Conservation (phyloP, 2,113 vertebrate species). For the Rhinopomastus cyanomelas region DNA sequence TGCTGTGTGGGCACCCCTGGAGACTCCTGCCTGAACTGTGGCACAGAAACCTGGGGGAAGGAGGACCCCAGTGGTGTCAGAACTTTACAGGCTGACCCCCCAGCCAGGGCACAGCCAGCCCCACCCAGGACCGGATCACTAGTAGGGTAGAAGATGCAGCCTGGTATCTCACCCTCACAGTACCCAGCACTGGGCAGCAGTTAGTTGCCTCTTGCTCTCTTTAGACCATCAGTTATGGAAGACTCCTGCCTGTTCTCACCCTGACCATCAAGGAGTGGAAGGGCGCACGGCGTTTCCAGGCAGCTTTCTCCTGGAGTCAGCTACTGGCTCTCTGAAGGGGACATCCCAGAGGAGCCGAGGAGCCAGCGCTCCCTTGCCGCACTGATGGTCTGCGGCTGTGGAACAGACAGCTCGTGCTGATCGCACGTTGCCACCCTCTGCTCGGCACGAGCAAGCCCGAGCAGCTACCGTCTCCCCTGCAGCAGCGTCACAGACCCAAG, state of each 20-base stretch:
- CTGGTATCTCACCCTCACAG: neutral
- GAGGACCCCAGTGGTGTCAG: neutral
- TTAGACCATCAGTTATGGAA: neutral
- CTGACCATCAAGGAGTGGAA: neutral
- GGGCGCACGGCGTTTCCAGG: neutral
- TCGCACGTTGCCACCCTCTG: neutral
- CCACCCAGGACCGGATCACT: neutral
- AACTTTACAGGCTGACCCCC: neutral
- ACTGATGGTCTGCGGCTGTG: neutral
- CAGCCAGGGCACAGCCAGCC: neutral
- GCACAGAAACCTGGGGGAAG: neutral
- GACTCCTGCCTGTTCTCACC: neutral
- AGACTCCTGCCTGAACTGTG: neutral
- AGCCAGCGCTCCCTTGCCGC: accelerated
- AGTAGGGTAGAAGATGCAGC: accelerated
- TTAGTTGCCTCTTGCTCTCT: neutral
- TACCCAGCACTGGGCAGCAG: neutral
- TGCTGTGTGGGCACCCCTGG: neutral
- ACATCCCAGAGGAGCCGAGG: neutral
- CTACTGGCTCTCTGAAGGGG: neutral
- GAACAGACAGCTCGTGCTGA: neutral
- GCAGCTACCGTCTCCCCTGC: neutral
- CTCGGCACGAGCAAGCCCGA: neutral
- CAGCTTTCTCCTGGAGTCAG: neutral
- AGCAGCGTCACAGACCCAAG: neutral